Percentiles rank a stretch among this genome's conserved stretches.
Evolutionary conservation across 1,140 invertebrate genomes (phyloP).

Genomic region (Scaptomyza pallida): DNA sequence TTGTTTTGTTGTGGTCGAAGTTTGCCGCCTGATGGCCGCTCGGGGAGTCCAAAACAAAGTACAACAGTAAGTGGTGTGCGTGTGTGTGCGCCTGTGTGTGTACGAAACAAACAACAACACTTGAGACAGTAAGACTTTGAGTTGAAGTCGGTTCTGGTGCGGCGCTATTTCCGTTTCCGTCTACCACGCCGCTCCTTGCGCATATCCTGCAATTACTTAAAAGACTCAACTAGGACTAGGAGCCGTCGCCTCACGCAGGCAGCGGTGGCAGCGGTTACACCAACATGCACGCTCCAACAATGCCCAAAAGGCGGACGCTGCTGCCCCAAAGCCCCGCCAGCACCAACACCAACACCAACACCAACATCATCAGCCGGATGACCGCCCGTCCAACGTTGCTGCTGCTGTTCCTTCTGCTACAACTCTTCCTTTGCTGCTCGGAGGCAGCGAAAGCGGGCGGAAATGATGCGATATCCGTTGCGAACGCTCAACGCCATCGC

Average conservation of each 20-base stretch:
- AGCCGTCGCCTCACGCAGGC: background rate
- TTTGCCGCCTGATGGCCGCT: constrained; percentile 36
- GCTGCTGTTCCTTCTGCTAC: background rate
- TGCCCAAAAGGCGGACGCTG: constrained; percentile 16
- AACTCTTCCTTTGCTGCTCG: constrained; percentile 3
- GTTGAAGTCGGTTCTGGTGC: constrained; percentile 18
- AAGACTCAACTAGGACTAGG: too few relatives aligned
- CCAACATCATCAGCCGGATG: constrained; percentile 16
- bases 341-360: too few relatives aligned
- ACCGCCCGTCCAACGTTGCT: constrained; percentile 38
- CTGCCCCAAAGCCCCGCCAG: constrained; percentile 9
- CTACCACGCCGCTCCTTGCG: constrained; percentile 13
- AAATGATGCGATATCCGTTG: constrained; percentile 67
- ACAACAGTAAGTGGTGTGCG: constrained; percentile 19
- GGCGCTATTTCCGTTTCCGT: constrained; percentile 53
- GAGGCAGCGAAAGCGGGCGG: constrained; percentile 38
- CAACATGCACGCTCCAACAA: constrained; percentile 13
- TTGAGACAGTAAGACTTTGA: constrained; percentile 1
- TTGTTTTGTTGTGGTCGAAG: constrained; percentile 31
- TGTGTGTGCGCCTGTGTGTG: background rate
- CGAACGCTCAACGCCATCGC: constrained; percentile 13
- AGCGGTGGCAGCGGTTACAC: constrained; percentile 13
- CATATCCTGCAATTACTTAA: constrained; percentile 44
- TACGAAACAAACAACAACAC: constrained; percentile 7
- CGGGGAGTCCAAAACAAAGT: constrained; percentile 29